Percentiles rank a stretch among this genome's conserved stretches.
Evolutionary conservation across 1,140 invertebrate species (phyloP).

Genomic region (Drosophila subpulchrella): DNA sequence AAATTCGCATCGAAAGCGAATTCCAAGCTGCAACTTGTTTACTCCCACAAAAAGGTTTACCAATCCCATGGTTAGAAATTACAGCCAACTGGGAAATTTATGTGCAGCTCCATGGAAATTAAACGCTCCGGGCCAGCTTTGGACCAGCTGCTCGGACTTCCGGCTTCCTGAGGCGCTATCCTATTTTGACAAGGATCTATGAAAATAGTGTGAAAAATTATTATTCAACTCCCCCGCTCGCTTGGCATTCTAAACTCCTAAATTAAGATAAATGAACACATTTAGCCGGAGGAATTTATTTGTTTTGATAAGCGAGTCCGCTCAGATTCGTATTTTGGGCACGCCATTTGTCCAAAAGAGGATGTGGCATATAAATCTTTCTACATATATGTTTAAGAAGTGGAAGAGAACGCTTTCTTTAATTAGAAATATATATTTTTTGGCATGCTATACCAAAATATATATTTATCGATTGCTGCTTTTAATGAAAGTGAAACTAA

Average conservation of each 20-base stretch:
- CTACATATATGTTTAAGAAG: background rate
- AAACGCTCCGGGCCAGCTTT: conserved; percentile 47
- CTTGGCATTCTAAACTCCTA: conserved; percentile 38
- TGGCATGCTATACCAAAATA: background rate
- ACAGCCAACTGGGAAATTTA: conserved; percentile 66
- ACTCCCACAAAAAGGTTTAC: conserved; percentile 38
- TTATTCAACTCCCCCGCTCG: conserved; percentile 21
- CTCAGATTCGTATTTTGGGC: conserved; percentile 11
- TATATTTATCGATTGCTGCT: background rate
- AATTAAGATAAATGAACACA: conserved; percentile 74
- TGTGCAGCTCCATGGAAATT: conserved; percentile 69
- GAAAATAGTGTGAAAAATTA: conserved; percentile 74
- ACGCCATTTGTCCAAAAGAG: conserved; percentile 1
- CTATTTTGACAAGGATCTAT: conserved; percentile 50
- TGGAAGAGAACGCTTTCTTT: background rate
- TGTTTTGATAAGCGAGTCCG: conserved; percentile 58
- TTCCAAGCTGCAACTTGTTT: conserved; percentile 70
- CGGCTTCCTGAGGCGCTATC: conserved; percentile 33
- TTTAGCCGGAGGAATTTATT: conserved; percentile 66
- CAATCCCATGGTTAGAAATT: conserved; percentile 39
- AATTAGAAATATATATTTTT: conserved; percentile 2
- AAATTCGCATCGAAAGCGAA: conserved; percentile 68
- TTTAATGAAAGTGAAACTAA: conserved; percentile 4
- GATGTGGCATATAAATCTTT: conserved; percentile 19
- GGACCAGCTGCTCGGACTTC: conserved; percentile 56